Conservation (phyloP, 1,140 invertebrate genomes). For the Conus betulinus region DNA sequence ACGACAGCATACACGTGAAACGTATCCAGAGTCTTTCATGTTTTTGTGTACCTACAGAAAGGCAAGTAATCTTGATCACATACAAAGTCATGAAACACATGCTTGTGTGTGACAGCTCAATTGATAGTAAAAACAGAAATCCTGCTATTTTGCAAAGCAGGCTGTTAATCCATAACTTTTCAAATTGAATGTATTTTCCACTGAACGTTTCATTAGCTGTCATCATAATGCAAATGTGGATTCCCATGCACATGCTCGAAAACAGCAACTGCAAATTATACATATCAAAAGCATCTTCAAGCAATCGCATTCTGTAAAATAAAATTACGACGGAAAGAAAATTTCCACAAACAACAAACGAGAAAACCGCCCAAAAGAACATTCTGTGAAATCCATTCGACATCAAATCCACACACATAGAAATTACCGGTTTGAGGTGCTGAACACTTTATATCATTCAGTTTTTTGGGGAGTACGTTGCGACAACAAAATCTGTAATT, state of each 20-base stretch:
- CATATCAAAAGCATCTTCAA: background rate
- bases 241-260: background rate
- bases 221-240: background rate
- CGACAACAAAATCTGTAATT: background rate
- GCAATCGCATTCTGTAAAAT: background rate
- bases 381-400: background rate
- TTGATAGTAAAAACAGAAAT: background rate
- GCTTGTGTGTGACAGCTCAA: background rate
- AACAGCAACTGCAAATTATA: background rate
- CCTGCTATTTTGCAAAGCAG: background rate
- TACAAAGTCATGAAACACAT: background rate
- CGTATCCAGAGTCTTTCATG: background rate
- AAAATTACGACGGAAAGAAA: background rate
- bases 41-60: background rate
- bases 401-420: background rate
- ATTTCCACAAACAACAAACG: background rate
- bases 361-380: background rate
- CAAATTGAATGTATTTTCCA: background rate
- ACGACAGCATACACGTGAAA: background rate
- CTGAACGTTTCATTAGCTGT: background rate
- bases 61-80: background rate
- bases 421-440: background rate
- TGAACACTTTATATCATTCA: background rate
- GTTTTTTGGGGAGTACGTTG: background rate
- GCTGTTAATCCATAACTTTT: background rate